These are phyloP conservation scores for Sisyra terminalis DNA, from an alignment of 2,888 invertebrate genomes.

Conservation along the genomic window DNA sequence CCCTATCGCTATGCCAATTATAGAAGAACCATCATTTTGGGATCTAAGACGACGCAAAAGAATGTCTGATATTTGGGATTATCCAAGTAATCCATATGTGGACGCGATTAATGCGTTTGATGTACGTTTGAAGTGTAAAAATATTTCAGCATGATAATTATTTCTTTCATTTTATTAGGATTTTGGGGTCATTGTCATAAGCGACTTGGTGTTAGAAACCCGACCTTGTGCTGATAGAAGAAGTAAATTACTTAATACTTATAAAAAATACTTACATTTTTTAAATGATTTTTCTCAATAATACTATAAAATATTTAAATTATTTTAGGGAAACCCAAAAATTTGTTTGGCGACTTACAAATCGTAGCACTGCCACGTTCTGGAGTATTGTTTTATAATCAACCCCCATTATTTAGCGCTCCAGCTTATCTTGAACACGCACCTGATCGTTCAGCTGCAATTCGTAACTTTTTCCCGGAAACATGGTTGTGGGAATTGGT, in stretches of 20 bases:
- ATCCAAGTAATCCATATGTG: slow-evolving; percentile 20
- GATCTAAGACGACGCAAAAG: slow-evolving; percentile 10
- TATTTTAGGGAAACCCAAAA: no score
- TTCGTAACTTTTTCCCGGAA: slow-evolving; percentile 35
- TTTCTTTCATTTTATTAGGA: slow-evolving; percentile 23
- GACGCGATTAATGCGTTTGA: slow-evolving; percentile 27
- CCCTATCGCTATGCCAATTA: slow-evolving; percentile 19
- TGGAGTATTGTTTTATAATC: no score
- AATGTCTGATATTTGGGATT: slow-evolving; percentile 15
- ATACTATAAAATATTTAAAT: no score
- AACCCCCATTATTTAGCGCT: slow-evolving; percentile 7
- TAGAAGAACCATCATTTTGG: slow-evolving; percentile 14
- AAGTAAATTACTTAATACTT: no score
- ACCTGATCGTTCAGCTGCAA: slow-evolving; percentile 18
- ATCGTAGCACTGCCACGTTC: no score
- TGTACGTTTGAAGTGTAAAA: slow-evolving; percentile 15
- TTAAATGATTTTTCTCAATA: no score
- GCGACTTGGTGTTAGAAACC: slow-evolving; percentile 33
- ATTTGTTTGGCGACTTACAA: no score
- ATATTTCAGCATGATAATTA: background rate
- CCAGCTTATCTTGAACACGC: slow-evolving; percentile 20
- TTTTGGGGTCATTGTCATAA: slow-evolving; percentile 33
- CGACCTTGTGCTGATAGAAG: slow-evolving; percentile 26
- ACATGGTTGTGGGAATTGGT: slow-evolving; percentile 52
- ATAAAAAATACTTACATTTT: no score